Percentiles rank a stretch among this genome's conserved stretches.
Conservation (phyloP, 1,140 invertebrate genomes). For the Portunus trituberculatus region DNA sequence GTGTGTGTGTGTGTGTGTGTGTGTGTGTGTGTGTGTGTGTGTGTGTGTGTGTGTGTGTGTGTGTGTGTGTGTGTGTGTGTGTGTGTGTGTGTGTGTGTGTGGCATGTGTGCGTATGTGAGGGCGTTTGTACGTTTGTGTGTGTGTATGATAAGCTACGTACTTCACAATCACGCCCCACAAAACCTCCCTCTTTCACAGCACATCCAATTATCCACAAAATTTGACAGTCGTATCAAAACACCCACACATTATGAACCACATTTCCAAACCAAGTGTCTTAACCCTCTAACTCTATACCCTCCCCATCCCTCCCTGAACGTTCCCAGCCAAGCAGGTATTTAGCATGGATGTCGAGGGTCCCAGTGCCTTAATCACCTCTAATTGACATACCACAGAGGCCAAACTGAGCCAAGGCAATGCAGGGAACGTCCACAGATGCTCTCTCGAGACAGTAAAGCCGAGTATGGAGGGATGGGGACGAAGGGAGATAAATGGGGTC, state of each 20-base stretch:
- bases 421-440: not conserved
- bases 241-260: no score
- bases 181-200: no score
- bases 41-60: slow-evolving; percentile 11
- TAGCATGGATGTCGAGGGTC: not conserved
- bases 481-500: not conserved
- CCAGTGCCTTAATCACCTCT: not conserved
- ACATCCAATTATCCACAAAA: not conserved
- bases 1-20: slow-evolving; percentile 12
- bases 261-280: not conserved
- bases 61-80: slow-evolving; percentile 11
- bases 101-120: not conserved
- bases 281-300: slow-evolving; percentile 8
- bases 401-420: not conserved
- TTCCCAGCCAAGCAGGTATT: not conserved
- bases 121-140: not conserved
- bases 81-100: slow-evolving; percentile 11
- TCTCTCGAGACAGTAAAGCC: not conserved
- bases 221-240: no score
- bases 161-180: no score
- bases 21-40: not conserved
- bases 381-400: not conserved
- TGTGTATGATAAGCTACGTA: not conserved
- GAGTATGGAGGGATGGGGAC: not conserved
- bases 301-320: slow-evolving; percentile 26